A percentile compares a stretch with the other conserved stretches of the same genome.
These are phyloP conservation scores for Dendrolimus kikuchii DNA, from an alignment of 1,140 invertebrate species.

Conservation along the genomic window DNA sequence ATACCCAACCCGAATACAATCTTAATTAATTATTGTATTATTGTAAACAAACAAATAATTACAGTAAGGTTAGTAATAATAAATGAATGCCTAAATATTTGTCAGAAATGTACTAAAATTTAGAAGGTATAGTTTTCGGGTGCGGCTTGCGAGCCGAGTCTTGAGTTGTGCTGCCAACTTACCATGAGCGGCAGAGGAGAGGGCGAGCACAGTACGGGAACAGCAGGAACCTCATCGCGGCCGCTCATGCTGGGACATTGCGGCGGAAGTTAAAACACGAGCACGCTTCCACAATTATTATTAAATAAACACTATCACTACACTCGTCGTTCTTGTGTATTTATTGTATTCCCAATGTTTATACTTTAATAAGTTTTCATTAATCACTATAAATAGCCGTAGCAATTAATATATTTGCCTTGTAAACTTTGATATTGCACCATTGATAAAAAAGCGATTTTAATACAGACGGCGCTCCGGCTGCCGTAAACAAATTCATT, in stretches of 20 bases:
- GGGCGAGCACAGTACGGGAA: slow-evolving; percentile 27
- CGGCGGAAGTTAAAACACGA: slow-evolving; percentile 14
- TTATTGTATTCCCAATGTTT: neutral
- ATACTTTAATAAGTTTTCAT: too few relatives aligned
- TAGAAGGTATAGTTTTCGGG: too few relatives aligned
- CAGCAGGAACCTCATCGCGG: slow-evolving; percentile 44
- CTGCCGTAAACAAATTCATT: slow-evolving; percentile 35
- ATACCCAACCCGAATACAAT: too few relatives aligned
- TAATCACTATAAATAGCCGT: too few relatives aligned
- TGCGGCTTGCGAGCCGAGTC: too few relatives aligned
- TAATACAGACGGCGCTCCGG: neutral
- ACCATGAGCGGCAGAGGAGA: slow-evolving; percentile 44
- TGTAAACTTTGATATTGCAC: too few relatives aligned
- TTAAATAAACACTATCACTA: slow-evolving; percentile 7
- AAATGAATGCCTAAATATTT: too few relatives aligned
- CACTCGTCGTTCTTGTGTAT: slow-evolving; percentile 1
- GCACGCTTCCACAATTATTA: slow-evolving; percentile 7
- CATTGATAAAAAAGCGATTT: neutral
- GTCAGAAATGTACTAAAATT: too few relatives aligned
- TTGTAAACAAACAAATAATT: too few relatives aligned
- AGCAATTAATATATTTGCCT: too few relatives aligned
- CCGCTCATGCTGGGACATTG: slow-evolving; percentile 54
- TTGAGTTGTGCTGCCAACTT: slow-evolving; percentile 6
- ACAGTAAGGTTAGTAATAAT: too few relatives aligned
- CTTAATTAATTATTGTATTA: too few relatives aligned